phyloP scores from a whole-genome alignment of 2,113 vertebrate genomes.

The Erythrolamprus reginae region DNA sequence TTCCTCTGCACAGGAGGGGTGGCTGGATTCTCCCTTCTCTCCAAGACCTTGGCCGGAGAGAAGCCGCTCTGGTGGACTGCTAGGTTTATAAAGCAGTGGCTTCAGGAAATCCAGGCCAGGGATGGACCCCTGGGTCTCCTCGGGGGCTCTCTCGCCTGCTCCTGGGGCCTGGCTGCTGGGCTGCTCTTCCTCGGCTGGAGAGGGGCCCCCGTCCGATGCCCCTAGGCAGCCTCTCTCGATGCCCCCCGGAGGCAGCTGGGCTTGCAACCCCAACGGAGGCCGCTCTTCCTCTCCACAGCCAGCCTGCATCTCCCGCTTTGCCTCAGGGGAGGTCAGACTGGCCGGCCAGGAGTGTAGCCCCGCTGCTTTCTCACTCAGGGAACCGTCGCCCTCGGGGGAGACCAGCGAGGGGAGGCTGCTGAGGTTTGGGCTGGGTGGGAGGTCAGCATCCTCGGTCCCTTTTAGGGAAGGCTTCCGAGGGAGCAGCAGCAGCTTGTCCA shows the following conservation, averaged over 20 bases:
- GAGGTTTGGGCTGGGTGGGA: constrained; percentile 28
- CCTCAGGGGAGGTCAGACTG: constrained; percentile 65
- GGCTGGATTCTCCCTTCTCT: constrained; percentile 41
- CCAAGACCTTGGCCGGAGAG: constrained; percentile 75
- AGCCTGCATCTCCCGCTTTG: constrained; percentile 48
- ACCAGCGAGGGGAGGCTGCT: constrained; percentile 48
- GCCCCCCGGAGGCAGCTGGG: not conserved
- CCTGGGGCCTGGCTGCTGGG: constrained; percentile 45
- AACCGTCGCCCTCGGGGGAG: constrained; percentile 56
- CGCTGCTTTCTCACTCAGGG: constrained; percentile 62
- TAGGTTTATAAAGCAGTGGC: constrained; percentile 24
- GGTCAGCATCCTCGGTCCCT: constrained; percentile 20
- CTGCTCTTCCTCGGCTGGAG: constrained; percentile 34
- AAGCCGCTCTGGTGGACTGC: constrained; percentile 57
- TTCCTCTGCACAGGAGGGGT: constrained; percentile 19
- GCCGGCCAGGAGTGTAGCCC: constrained; percentile 57
- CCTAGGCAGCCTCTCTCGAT: constrained; percentile 14
- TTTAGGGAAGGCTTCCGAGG: constrained; percentile 17
- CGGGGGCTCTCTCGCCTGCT: constrained; percentile 22
- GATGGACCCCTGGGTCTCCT: not conserved
- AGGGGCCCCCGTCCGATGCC: constrained; percentile 51
- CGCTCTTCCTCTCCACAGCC: constrained; percentile 63
- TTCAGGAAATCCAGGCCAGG: constrained; percentile 55
- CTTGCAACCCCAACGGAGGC: constrained; percentile 42
- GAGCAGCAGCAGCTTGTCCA: not conserved